Conservation (phyloP, 2,888 invertebrate species). For the Tenthredo mesomela region DNA sequence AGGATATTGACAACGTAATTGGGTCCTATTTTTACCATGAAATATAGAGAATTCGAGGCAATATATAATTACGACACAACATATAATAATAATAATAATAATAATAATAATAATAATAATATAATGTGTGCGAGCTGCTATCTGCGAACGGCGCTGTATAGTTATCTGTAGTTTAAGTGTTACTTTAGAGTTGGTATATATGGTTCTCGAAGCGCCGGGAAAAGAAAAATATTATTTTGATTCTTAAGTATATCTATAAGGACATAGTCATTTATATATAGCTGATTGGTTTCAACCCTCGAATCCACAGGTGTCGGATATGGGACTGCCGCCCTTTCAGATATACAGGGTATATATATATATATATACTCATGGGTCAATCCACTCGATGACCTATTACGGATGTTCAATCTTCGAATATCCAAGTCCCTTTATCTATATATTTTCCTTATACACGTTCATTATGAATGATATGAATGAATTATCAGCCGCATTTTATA, state of each 20-base stretch:
- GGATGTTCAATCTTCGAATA: neutral
- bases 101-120: neutral
- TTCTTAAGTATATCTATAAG: neutral
- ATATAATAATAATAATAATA: too few relatives aligned
- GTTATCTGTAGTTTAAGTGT: neutral
- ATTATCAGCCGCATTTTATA: neutral
- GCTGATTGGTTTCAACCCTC: neutral
- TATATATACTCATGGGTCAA: neutral
- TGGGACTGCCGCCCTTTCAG: neutral
- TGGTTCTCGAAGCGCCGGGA: neutral
- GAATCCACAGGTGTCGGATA: slow-evolving; percentile 46
- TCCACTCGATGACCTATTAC: slow-evolving; percentile 6
- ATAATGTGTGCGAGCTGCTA: neutral
- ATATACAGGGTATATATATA: neutral
- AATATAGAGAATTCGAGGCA: neutral
- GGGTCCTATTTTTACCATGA: neutral
- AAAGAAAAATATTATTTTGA: neutral
- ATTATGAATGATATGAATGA: neutral
- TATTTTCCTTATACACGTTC: neutral
- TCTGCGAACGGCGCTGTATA: neutral
- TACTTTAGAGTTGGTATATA: neutral
- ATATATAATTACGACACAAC: neutral
- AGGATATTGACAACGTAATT: too few relatives aligned
- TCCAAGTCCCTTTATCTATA: neutral
- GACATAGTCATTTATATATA: neutral